Conservation (phyloP, 2,113 vertebrate species). For the Misgurnus anguillicaudatus region DNA sequence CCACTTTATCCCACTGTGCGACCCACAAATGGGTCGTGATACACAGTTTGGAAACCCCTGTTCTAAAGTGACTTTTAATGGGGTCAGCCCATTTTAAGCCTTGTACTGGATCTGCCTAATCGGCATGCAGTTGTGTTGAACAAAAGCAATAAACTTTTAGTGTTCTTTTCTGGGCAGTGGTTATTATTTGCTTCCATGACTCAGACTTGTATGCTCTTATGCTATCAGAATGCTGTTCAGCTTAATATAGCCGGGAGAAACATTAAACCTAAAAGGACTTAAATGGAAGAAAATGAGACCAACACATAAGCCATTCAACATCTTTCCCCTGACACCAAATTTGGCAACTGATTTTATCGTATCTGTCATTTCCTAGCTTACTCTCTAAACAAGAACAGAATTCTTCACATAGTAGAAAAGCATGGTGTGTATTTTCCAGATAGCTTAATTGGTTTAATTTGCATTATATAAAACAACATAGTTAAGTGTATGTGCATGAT, state of each 20-base stretch:
- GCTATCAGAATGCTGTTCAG: neutral
- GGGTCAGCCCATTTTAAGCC: neutral
- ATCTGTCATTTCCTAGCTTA: slow-evolving; percentile 34
- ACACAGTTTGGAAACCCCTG: no score
- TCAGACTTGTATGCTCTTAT: neutral
- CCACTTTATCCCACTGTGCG: no score
- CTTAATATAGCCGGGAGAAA: neutral
- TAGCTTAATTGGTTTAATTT: slow-evolving; percentile 23
- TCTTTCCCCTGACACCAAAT: slow-evolving; percentile 23
- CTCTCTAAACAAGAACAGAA: slow-evolving; percentile 41
- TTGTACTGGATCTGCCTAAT: neutral
- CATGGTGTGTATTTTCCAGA: slow-evolving; percentile 38
- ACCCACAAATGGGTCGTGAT: no score
- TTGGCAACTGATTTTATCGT: slow-evolving; percentile 40
- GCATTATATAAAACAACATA: slow-evolving; percentile 34
- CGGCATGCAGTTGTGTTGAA: neutral
- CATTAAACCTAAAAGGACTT: slow-evolving; percentile 17
- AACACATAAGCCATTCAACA: slow-evolving; percentile 29
- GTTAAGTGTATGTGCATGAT: neutral
- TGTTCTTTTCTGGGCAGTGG: neutral
- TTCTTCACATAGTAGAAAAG: slow-evolving; percentile 38
- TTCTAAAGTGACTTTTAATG: neutral
- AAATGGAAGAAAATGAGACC: slow-evolving; percentile 34
- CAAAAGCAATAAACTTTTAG: neutral
- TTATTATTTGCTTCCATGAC: neutral